These are phyloP conservation scores for Pristis pectinata DNA, from an alignment of 2,797 vertebrate genomes.

Conservation along the genomic window DNA sequence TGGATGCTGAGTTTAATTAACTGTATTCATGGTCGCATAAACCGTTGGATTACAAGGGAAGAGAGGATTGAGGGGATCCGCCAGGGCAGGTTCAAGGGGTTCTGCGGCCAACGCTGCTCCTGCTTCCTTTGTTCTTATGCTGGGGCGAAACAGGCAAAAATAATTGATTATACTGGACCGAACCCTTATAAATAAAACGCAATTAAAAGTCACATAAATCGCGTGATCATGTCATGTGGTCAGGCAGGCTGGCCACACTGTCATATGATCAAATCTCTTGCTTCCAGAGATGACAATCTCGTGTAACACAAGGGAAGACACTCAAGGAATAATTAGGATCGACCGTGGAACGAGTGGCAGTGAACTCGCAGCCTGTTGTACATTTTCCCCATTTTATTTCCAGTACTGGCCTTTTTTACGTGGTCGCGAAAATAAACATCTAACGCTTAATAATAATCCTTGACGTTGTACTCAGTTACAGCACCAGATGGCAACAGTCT, in stretches of 20 bases:
- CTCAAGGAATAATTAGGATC: too few species aligned
- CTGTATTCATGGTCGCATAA: too few species aligned
- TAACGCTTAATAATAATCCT: not conserved
- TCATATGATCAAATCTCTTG: not conserved
- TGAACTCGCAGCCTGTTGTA: not conserved
- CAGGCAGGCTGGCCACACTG: too few species aligned
- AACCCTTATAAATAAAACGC: not conserved
- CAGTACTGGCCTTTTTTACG: not conserved
- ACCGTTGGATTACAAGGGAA: too few species aligned
- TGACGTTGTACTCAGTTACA: not conserved
- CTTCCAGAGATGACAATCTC: not conserved
- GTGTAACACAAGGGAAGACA: not conserved
- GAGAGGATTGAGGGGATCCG: too few species aligned
- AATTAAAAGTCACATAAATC: too few species aligned
- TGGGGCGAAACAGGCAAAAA: not conserved
- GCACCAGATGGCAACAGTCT: conserved; percentile 20
- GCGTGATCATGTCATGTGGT: too few species aligned
- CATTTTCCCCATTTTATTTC: not conserved
- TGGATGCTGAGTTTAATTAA: too few species aligned
- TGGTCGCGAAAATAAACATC: not conserved
- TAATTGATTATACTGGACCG: not conserved
- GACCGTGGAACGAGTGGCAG: too few species aligned
- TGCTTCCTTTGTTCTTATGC: too few species aligned
- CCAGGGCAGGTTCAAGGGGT: too few species aligned
- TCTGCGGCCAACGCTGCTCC: too few species aligned